Base-by-base conservation (phyloP, 2,113 vertebrate species). In the Lamprologus sp. region DNA sequence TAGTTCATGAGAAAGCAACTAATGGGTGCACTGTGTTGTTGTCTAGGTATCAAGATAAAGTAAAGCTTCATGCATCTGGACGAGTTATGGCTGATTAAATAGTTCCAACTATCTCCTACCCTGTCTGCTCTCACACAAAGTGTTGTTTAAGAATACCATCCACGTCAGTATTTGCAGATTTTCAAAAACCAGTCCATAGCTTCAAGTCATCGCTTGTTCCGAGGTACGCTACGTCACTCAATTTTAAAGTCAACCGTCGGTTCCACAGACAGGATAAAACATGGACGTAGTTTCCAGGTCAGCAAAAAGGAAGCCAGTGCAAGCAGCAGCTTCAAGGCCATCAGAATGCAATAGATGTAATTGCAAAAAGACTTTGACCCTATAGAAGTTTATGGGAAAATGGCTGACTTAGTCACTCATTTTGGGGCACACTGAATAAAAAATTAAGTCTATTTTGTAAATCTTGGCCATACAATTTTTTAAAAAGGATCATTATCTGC, bases 61-160 rank as follows among this genome's bases (percentile, higher is more conserved):
- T 45, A 81, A 90, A 93, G 92, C 75, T 54, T 93, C 95, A 96
- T 95, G 94, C 95, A 95, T 93, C 91, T 90, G 92, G 84, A 95
- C 86, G 90, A 85, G 56, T 91, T 95, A 92, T 93, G 92, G 92
- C 94, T 95, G 92, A 87, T 93, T 93, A 90, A 94, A 94, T 94
- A 95, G 84, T 91, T 89, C 55, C 85, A 58, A 88, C 87, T 68
- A 86, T 81, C 86, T 90, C 53, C 87, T 87, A 84, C 65, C 70
- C 58, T 56, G 75, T 89, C 90, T 31, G 19, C 17, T 80, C 56
- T 86, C 51, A 88, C 65, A 84, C 40, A 85, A 84, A 58, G 47
- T 84, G 79, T 90, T 21, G 70, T 45, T 82, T 85, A 49, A 89
- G 88, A 87, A 90, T 83, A 87, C 81, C 75, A 84, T 79, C 51